Evolutionary conservation across 2,113 vertebrate genomes (phyloP).

Genomic region (Dipodomys spectabilis): DNA sequence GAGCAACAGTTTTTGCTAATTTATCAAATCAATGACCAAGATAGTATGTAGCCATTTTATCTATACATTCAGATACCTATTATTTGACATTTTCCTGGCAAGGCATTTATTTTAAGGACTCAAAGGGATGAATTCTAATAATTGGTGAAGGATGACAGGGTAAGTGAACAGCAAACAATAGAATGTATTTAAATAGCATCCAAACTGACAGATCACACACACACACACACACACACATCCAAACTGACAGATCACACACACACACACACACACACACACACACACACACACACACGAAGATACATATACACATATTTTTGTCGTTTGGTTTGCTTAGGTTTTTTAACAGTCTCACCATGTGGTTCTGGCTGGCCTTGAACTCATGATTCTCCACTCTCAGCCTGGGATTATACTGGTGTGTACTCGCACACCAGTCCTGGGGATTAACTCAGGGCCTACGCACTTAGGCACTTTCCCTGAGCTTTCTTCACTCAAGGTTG

Average conservation of each 20-base stretch:
- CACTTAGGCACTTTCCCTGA: too few relatives aligned
- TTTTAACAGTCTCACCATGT: not conserved
- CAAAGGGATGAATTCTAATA: not conserved
- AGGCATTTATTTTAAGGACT: conserved; percentile 23
- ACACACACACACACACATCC: too few relatives aligned
- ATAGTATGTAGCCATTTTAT: conserved; percentile 4
- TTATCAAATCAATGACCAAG: not conserved
- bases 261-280: too few relatives aligned
- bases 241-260: too few relatives aligned
- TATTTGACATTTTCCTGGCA: conserved; percentile 48
- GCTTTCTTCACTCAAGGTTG: too few relatives aligned
- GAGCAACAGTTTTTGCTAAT: not conserved
- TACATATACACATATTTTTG: too few relatives aligned
- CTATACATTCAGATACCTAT: not conserved
- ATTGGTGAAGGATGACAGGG: not conserved
- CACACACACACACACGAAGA: too few relatives aligned
- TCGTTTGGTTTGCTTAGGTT: not conserved
- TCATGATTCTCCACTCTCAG: not conserved
- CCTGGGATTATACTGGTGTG: not conserved
- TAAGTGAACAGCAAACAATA: conserved; percentile 26
- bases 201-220: not conserved
- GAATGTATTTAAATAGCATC: not conserved
- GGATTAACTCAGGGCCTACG: too few relatives aligned
- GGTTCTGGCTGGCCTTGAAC: not conserved
- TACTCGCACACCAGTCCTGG: too few relatives aligned